These are phyloP conservation scores for Pristionchus mayeri DNA, from an alignment of 2,888 invertebrate species.

Conservation along the genomic window DNA sequence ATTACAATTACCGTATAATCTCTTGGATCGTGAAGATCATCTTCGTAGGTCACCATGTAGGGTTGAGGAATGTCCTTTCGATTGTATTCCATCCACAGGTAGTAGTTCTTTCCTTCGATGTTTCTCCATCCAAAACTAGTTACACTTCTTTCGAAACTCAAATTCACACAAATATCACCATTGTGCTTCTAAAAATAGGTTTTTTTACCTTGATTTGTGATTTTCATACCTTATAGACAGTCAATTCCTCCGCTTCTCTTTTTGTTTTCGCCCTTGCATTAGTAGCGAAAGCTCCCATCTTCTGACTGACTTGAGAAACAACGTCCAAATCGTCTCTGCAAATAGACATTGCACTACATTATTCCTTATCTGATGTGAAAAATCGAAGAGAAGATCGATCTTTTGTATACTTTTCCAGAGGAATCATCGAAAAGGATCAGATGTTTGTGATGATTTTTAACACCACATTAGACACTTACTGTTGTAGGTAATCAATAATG, in stretches of 20 bases:
- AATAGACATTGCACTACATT: not conserved
- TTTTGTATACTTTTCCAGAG: no score
- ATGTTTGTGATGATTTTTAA: no score
- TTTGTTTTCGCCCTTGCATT: not conserved
- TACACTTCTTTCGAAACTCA: no score
- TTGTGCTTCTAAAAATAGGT: not conserved
- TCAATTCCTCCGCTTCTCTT: not conserved
- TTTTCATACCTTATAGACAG: not conserved
- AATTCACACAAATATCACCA: not conserved
- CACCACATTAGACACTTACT: not conserved
- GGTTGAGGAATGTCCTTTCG: no score
- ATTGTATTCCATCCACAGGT: no score
- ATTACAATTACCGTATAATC: no score
- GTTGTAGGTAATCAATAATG: not conserved
- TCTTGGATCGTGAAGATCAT: no score
- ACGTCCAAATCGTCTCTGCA: conserved; percentile 2
- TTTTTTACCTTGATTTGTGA: not conserved
- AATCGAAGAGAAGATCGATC: not conserved
- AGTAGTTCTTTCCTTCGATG: no score
- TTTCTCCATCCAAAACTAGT: no score
- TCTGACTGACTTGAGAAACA: not conserved
- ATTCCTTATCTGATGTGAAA: not conserved
- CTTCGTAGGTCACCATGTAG: not conserved
- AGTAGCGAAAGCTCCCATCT: not conserved
- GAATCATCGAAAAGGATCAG: no score